These are phyloP conservation scores for Anagyrus pseudococci DNA, from an alignment of 2,888 invertebrate species.

Conservation along the genomic window DNA sequence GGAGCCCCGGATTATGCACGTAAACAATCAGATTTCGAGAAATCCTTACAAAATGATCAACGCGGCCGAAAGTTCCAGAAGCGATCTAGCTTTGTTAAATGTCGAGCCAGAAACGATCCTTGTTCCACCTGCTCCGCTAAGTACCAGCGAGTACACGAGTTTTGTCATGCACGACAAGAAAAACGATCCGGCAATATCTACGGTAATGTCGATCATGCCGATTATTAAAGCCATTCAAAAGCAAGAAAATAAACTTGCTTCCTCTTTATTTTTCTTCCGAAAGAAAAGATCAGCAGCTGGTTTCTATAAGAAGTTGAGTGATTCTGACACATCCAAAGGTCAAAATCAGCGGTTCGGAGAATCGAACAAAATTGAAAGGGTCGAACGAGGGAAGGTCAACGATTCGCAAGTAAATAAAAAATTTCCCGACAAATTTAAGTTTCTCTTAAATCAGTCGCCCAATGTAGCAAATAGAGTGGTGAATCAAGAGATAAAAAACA, in stretches of 20 bases:
- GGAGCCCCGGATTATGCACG: conserved; percentile 37
- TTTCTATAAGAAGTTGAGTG: conserved; percentile 4
- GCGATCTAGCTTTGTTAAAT: neutral
- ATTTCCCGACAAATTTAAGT: conserved; percentile 26
- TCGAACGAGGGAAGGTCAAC: neutral
- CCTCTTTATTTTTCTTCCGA: conserved; percentile 25
- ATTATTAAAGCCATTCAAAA: conserved; percentile 31
- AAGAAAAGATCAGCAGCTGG: conserved; percentile 29
- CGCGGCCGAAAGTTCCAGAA: conserved; percentile 8
- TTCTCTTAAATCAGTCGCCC: conserved; percentile 48
- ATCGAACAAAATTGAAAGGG: neutral
- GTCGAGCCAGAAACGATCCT: conserved; percentile 38
- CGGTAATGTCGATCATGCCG: conserved; percentile 21
- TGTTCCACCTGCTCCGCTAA: conserved; percentile 43
- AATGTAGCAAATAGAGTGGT: conserved; percentile 45
- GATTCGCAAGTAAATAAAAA: neutral
- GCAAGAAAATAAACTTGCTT: neutral
- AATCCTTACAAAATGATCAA: conserved; percentile 13
- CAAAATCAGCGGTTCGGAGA: conserved; percentile 7
- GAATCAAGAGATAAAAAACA: conserved; percentile 50
- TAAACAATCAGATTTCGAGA: conserved; percentile 37
- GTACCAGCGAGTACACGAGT: conserved; percentile 41
- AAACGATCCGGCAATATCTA: neutral
- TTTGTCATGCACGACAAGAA: conserved; percentile 23
- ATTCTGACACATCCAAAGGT: conserved; percentile 8